These are phyloP conservation scores for Piscicola geometra DNA, from an alignment of 2,888 invertebrate genomes.

Conservation along the genomic window DNA sequence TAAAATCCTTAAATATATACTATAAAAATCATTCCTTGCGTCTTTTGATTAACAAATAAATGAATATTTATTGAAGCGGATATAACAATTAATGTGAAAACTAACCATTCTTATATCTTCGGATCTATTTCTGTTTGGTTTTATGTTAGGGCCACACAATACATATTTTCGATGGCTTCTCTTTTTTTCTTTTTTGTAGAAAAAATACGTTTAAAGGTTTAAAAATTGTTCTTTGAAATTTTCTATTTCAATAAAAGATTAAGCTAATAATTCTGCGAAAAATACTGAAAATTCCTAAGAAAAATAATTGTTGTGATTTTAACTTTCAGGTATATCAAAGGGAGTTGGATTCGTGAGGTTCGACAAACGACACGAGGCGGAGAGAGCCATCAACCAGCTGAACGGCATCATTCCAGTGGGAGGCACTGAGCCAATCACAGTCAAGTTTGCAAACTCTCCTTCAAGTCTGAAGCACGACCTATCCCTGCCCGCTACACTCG, in stretches of 20 bases:
- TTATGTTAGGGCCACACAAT: too few species aligned
- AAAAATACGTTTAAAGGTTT: too few species aligned
- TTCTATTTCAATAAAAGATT: too few species aligned
- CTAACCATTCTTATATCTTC: background rate
- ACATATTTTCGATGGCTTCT: too few species aligned
- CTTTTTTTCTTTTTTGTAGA: too few species aligned
- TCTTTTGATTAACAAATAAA: background rate
- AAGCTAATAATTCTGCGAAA: too few species aligned
- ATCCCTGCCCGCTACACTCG: constrained; percentile 48
- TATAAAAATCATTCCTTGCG: background rate
- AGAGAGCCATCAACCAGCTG: constrained; percentile 81
- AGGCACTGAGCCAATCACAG: constrained; percentile 80
- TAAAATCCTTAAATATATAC: too few species aligned
- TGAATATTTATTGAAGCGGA: background rate
- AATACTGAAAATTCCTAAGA: too few species aligned
- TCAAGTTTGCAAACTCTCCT: constrained; percentile 89
- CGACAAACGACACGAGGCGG: constrained; percentile 83
- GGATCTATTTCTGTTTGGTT: too few species aligned
- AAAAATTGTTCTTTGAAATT: too few species aligned
- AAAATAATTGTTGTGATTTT: background rate
- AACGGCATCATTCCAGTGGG: constrained; percentile 83
- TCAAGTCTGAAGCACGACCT: constrained; percentile 52
- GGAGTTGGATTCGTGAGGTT: constrained; percentile 89
- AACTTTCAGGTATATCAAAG: constrained; percentile 70
- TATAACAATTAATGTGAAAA: background rate